Base-by-base conservation (phyloP, 2,113 vertebrate species). In the Columba janthina region DNA sequence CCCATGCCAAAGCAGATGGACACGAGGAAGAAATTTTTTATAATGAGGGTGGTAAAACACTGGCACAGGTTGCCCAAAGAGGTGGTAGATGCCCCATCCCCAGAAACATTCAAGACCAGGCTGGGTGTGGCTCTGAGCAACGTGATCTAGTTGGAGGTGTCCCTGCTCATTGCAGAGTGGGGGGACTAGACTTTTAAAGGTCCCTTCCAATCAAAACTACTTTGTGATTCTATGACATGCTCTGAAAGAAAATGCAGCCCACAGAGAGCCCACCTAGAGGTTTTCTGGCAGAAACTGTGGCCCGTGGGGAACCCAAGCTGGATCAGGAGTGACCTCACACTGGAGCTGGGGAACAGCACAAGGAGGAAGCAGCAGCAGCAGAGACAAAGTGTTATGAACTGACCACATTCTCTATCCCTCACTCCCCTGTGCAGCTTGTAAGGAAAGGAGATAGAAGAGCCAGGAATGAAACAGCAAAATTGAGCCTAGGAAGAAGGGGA, bases 191-290 rank as follows among this genome's bases (percentile, higher is more conserved):
- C 15, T 15, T 44, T 44, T 44, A 16, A 44, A 44, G 15, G 42
- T 44, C 42, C 16, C 42, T 44, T 44, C 42, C 42, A 44, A 44
- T 17, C 16, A 5, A 44, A 44, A 44, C 42, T 44, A 44, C 16
- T 44, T 17, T 44, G 42, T 44, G 16, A 44, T 44, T 44, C 42
- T 44, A 44, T 18, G 42, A 44, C 42, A 5, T 19, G 61, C 14
- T 14, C 56, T 56, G 14, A 60, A 65, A 72, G 65, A 78, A 70
- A 31, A 4, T 75, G 31, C 28, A 60, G 40, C 57, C 26, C 22
- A 64, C 0, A 22, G 54, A 62, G 2, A 36, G 48, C 17, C 15
- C 61, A 34, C 0, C 0, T 2, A 51, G 28, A 86, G 3, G 17
- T 79, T 61, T 51, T 46, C 57, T 71, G 11, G 32, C 28, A 80